Conservation (phyloP, 2,888 invertebrate genomes). For the Tetanocera ferruginea region DNA sequence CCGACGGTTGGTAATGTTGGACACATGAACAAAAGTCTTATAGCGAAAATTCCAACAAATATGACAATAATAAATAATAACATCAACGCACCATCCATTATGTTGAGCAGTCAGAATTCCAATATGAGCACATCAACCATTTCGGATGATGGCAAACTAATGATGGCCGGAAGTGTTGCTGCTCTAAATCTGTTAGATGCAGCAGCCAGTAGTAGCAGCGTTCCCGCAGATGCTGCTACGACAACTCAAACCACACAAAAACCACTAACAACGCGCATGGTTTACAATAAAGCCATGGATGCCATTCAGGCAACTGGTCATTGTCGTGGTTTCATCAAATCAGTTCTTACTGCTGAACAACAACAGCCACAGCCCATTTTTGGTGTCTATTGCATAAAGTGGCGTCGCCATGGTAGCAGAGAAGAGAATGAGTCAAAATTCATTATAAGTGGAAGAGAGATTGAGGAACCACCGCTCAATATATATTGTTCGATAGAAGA, state of each 20-base stretch:
- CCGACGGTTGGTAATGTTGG: not conserved
- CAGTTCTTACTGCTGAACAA: slow-evolving; percentile 56
- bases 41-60: slow-evolving; percentile 65
- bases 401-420: slow-evolving; percentile 64
- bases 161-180: slow-evolving; percentile 47
- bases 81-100: slow-evolving; percentile 50
- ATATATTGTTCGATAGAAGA: slow-evolving; percentile 69
- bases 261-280: slow-evolving; percentile 53
- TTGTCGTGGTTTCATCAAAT: slow-evolving; percentile 66
- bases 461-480: slow-evolving; percentile 67
- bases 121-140: slow-evolving; percentile 59
- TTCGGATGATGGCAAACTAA: slow-evolving; percentile 63
- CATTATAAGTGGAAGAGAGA: slow-evolving; percentile 64
- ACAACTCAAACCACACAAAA: slow-evolving; percentile 34
- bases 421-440: slow-evolving; percentile 70
- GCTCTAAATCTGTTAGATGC: slow-evolving; percentile 44
- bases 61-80: slow-evolving; percentile 68
- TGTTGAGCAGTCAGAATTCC: slow-evolving; percentile 57
- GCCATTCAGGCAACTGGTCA: slow-evolving; percentile 67
- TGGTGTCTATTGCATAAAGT: slow-evolving; percentile 68
- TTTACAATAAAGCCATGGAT: slow-evolving; percentile 66
- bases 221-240: not conserved
- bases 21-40: slow-evolving; percentile 61
- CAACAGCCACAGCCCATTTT: slow-evolving; percentile 51
- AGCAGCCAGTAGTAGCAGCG: slow-evolving; percentile 16